These are phyloP conservation scores for Spongilla lacustris DNA, from an alignment of 37 sponge, comb jelly and placozoan species.

Conservation along the genomic window DNA sequence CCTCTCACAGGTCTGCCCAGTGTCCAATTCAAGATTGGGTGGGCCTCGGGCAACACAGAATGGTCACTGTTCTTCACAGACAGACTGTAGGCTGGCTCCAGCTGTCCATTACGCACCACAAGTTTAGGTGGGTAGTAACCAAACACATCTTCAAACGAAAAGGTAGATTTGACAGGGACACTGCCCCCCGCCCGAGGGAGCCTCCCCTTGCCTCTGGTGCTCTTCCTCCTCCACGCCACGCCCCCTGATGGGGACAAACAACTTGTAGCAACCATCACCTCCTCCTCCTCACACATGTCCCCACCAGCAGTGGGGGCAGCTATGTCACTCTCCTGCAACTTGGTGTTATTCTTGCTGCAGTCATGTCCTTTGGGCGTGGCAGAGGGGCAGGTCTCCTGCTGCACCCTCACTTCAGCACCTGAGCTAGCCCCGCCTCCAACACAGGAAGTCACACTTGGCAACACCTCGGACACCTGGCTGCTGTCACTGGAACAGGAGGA, in stretches of 20 bases:
- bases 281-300: too few relatives aligned
- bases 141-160: slow-evolving; percentile 23
- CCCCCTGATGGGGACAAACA: too few relatives aligned
- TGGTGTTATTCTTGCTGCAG: too few relatives aligned
- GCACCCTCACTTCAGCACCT: too few relatives aligned
- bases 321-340: too few relatives aligned
- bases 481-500: neutral
- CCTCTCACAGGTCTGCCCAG: slow-evolving; percentile 37
- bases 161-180: neutral
- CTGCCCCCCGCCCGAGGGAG: neutral
- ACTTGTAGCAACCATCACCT: too few relatives aligned
- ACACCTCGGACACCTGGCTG: too few relatives aligned
- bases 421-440: too few relatives aligned
- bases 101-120: slow-evolving; percentile 34
- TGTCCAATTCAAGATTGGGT: slow-evolving; percentile 45
- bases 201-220: neutral
- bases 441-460: too few relatives aligned
- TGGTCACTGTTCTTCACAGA: slow-evolving; percentile 32
- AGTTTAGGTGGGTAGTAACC: slow-evolving; percentile 30
- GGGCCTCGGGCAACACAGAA: slow-evolving; percentile 16
- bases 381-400: neutral
- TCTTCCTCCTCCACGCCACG: too few relatives aligned
- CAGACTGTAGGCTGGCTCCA: slow-evolving; percentile 40
- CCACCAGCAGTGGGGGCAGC: too few relatives aligned
- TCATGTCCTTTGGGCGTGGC: too few relatives aligned